Conservation (phyloP, 2,797 vertebrate species). For the Phrynocephalus forsythii region DNA sequence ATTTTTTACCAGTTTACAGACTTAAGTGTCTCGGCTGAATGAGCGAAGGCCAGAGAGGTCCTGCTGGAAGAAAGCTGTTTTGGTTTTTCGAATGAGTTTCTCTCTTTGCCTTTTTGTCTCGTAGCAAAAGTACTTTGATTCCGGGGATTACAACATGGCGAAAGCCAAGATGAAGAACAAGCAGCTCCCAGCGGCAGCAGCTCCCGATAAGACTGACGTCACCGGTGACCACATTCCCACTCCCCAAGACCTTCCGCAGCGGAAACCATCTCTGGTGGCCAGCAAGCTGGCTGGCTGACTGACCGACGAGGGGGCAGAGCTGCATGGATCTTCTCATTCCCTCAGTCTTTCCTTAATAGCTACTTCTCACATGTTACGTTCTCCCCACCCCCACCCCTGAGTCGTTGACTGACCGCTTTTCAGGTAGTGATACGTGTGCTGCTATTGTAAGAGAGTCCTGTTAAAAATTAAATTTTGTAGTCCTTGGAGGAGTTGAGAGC, state of each 20-base stretch:
- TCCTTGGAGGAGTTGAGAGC: constrained; percentile 78
- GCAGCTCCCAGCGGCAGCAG: constrained; percentile 91
- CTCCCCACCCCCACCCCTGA: constrained; percentile 74
- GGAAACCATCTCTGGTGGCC: constrained; percentile 96
- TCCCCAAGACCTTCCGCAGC: constrained; percentile 96
- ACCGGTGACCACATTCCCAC: constrained; percentile 99
- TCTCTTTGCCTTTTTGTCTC: constrained; percentile 63
- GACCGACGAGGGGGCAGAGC: constrained; percentile 67
- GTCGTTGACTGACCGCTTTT: constrained; percentile 84
- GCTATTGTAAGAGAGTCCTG: constrained; percentile 78
- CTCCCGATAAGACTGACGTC: constrained; percentile 94
- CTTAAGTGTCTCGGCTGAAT: too few relatives aligned
- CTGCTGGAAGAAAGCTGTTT: background rate
- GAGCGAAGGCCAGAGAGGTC: too few relatives aligned
- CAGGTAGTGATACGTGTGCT: constrained; percentile 81
- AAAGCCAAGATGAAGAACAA: constrained; percentile 99
- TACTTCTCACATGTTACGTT: constrained; percentile 74
- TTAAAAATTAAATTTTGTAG: constrained; percentile 74
- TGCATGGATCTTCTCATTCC: constrained; percentile 81
- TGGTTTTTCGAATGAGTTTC: background rate
- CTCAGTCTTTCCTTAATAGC: constrained; percentile 75
- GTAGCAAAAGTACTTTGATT: constrained; percentile 99
- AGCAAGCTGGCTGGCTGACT: constrained; percentile 98
- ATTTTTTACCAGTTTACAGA: too few relatives aligned
- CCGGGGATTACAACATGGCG: constrained; percentile 99